A percentile compares a stretch with the other conserved stretches of the same genome.
Conservation (phyloP, 2,113 vertebrate genomes). For the Tricholaema leucomelas region DNA sequence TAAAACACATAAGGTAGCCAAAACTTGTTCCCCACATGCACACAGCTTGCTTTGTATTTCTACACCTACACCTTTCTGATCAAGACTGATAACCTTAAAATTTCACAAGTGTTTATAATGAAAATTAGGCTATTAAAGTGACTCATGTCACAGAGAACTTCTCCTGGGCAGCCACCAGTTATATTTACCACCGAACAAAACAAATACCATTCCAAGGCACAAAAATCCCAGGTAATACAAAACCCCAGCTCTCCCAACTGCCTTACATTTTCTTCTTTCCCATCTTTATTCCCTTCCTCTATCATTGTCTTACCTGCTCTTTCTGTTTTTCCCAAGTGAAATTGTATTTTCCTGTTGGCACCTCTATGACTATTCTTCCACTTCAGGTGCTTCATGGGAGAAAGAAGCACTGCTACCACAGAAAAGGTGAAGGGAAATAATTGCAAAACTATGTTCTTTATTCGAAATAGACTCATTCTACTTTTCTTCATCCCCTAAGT, state of each 20-base stretch:
- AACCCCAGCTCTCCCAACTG: background rate
- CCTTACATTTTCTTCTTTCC: background rate
- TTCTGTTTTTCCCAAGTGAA: background rate
- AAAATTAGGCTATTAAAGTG: background rate
- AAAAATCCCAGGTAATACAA: background rate
- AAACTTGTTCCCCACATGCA: background rate
- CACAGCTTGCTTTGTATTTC: background rate
- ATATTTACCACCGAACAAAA: background rate
- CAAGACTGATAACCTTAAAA: background rate
- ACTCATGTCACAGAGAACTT: background rate
- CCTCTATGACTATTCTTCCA: background rate
- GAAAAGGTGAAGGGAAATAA: slow-evolving; percentile 20
- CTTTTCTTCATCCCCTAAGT: slow-evolving; percentile 2
- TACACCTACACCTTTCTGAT: background rate
- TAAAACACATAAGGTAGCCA: background rate
- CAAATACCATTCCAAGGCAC: background rate
- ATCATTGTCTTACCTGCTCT: background rate
- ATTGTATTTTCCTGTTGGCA: background rate
- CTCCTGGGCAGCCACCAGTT: background rate
- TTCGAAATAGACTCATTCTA: slow-evolving; percentile 39
- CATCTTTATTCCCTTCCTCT: background rate
- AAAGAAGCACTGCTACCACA: background rate
- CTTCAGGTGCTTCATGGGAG: background rate
- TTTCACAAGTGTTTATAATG: background rate
- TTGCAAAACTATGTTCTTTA: slow-evolving; percentile 30